Conservation (phyloP, 1,140 invertebrate genomes). For the Drosophila chauvacae region DNA sequence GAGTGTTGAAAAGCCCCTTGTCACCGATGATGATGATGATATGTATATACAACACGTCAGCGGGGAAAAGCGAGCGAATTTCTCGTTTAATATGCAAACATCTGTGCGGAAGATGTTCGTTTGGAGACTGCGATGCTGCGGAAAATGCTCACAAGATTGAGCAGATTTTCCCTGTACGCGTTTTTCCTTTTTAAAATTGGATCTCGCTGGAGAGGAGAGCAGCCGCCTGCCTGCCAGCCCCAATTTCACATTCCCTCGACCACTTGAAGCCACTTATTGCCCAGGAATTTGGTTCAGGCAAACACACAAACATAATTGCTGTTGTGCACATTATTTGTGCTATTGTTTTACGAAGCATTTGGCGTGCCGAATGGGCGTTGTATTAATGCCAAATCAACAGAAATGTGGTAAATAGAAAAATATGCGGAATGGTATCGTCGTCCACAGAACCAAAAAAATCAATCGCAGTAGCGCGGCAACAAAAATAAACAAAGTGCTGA, state of each 20-base stretch:
- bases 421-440: conserved; percentile 37
- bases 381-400: conserved; percentile 73
- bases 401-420: conserved; percentile 52
- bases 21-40: conserved; percentile 23
- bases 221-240: background rate
- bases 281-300: conserved; percentile 35
- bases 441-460: conserved; percentile 14
- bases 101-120: conserved; percentile 56
- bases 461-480: conserved; percentile 5
- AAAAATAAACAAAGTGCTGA: conserved; percentile 53
- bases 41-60: conserved; percentile 14
- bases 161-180: conserved; percentile 22
- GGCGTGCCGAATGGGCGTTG: conserved; percentile 44
- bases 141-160: conserved; percentile 25
- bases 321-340: conserved; percentile 32
- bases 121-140: conserved; percentile 14
- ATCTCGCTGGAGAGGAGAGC: conserved; percentile 9
- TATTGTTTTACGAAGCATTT: conserved; percentile 40
- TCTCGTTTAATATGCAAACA: conserved; percentile 56
- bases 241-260: conserved; percentile 8
- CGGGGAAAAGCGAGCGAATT: conserved; percentile 16
- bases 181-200: conserved; percentile 27
- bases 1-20: conserved; percentile 52
- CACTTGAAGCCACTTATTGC: conserved; percentile 47
- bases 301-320: conserved; percentile 40